Evolutionary conservation across 2,113 vertebrate genomes (phyloP).

Genomic region (Tor tambroides): DNA sequence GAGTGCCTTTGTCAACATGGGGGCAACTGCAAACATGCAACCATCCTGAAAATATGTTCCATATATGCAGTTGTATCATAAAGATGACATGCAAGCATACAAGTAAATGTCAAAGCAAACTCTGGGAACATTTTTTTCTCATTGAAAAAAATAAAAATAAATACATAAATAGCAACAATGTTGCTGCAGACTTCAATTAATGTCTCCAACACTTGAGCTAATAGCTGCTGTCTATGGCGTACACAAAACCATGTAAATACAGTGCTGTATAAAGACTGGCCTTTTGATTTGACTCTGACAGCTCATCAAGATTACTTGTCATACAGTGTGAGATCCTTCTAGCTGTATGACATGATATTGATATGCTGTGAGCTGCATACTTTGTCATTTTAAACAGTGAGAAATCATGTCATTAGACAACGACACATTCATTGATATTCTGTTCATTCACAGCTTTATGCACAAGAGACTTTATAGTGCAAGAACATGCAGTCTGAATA

Average conservation of each 20-base stretch:
- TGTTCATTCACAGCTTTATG: not conserved
- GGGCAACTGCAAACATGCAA: slow-evolving; percentile 42
- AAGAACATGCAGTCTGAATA: not conserved
- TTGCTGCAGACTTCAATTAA: slow-evolving; percentile 27
- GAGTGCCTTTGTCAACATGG: slow-evolving; percentile 7
- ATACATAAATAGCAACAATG: too few species aligned
- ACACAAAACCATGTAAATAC: not conserved
- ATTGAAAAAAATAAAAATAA: not conserved
- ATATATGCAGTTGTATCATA: not conserved
- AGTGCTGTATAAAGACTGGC: not conserved
- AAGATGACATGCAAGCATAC: not conserved
- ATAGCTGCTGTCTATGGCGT: not conserved
- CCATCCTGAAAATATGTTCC: slow-evolving; percentile 40
- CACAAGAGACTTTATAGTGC: not conserved
- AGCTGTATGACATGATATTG: not conserved
- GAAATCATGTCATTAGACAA: not conserved
- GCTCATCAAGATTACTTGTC: slow-evolving; percentile 8
- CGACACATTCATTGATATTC: not conserved
- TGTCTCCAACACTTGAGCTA: too few species aligned
- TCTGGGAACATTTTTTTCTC: slow-evolving; percentile 45
- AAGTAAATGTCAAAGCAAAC: slow-evolving; percentile 51
- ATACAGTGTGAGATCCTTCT: not conserved
- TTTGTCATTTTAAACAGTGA: slow-evolving; percentile 1
- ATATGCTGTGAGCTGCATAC: not conserved
- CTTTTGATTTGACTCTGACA: slow-evolving; percentile 30